These are phyloP conservation scores for Neoaliturus tenellus DNA, from an alignment of 2,888 invertebrate genomes.

Conservation along the genomic window DNA sequence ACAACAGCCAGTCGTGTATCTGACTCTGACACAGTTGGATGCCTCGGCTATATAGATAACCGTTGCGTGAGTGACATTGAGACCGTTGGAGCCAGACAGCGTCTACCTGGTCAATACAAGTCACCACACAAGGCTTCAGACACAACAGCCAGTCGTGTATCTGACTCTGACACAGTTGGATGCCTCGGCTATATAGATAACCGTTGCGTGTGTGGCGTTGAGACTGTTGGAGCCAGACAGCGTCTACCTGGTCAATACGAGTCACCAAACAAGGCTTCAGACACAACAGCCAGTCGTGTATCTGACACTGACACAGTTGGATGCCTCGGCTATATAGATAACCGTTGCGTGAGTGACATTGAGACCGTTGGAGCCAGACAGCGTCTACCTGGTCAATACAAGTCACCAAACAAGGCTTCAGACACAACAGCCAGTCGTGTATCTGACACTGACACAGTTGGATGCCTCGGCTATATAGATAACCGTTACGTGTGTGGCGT, in stretches of 20 bases:
- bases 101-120: neutral
- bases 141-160: neutral
- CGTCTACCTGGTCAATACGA: neutral
- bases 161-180: neutral
- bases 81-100: neutral
- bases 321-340: neutral
- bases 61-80: neutral
- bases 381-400: neutral
- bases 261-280: neutral
- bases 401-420: neutral
- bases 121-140: neutral
- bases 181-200: neutral
- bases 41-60: neutral
- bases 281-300: neutral
- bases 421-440: too few relatives aligned
- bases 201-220: neutral
- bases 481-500: too few relatives aligned
- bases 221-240: neutral
- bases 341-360: neutral
- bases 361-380: neutral
- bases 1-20: neutral
- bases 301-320: neutral
- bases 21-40: neutral
- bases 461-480: too few relatives aligned
- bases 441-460: too few relatives aligned